A percentile compares a stretch with the other conserved stretches of the same genome.
phyloP scores from a whole-genome alignment of 2,888 invertebrate species.

The Mamestra brassicae region DNA sequence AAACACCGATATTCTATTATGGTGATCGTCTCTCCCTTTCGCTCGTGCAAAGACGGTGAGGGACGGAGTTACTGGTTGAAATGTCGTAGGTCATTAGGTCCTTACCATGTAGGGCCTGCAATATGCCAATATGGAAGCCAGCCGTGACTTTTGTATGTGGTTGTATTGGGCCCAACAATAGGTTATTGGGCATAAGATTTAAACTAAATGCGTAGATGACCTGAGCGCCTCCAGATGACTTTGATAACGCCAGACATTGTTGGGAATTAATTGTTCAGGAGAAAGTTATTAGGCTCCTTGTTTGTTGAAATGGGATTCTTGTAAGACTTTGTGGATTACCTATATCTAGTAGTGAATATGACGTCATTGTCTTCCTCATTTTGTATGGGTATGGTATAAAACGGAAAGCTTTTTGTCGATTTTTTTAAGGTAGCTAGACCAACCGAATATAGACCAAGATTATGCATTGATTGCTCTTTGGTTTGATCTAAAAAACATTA shows the following conservation, averaged over 20 bases:
- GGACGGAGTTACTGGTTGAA: constrained; percentile 85
- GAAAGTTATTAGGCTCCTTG: constrained; percentile 62
- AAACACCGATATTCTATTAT: constrained; percentile 88
- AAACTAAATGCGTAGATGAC: constrained; percentile 83
- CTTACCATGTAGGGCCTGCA: constrained; percentile 87
- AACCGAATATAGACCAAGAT: background rate
- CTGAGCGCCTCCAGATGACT: constrained; percentile 81
- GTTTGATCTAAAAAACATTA: background rate
- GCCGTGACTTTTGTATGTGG: constrained; percentile 85
- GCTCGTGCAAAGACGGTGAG: constrained; percentile 71
- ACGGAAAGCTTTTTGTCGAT: background rate
- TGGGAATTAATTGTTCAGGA: constrained; percentile 76
- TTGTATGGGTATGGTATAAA: background rate
- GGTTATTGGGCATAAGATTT: constrained; percentile 81
- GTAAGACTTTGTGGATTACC: background rate
- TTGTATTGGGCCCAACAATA: constrained; percentile 84
- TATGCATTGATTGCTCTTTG: background rate
- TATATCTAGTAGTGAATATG: background rate
- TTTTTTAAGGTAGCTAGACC: background rate
- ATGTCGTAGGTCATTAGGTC: constrained; percentile 91
- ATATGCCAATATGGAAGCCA: constrained; percentile 90
- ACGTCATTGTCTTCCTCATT: background rate
- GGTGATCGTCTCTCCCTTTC: constrained; percentile 80
- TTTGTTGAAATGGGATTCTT: constrained; percentile 53
- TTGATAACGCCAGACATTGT: constrained; percentile 77